Conservation (phyloP, 2,797 vertebrate genomes). For the Ctenochaetus hawaiiensis region DNA sequence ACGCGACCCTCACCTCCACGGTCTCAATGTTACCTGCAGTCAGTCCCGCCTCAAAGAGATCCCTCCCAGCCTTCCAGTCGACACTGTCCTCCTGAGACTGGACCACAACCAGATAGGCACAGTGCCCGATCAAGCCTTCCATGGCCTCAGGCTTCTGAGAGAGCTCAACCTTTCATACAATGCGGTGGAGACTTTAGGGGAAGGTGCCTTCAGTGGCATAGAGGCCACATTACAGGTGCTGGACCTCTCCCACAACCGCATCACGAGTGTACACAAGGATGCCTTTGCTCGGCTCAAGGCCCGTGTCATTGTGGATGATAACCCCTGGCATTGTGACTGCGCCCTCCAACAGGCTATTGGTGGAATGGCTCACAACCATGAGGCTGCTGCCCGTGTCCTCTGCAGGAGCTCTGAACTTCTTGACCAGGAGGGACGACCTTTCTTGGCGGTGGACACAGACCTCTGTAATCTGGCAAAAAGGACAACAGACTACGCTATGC, state of each 20-base stretch:
- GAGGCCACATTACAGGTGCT: slow-evolving; percentile 94
- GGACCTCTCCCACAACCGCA: slow-evolving; percentile 97
- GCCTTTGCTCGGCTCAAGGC: slow-evolving; percentile 95
- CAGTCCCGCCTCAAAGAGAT: slow-evolving; percentile 97
- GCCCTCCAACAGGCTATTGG: slow-evolving; percentile 96
- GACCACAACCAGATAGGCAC: slow-evolving; percentile 98
- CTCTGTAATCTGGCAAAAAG: slow-evolving; percentile 97
- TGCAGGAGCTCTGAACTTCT: slow-evolving; percentile 95
- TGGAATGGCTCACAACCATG: slow-evolving; percentile 96
- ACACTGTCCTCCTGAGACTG: slow-evolving; percentile 93
- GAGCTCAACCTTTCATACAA: slow-evolving; percentile 98
- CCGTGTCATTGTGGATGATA: slow-evolving; percentile 94
- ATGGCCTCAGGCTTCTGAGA: slow-evolving; percentile 92
- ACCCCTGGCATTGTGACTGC: slow-evolving; percentile 99
- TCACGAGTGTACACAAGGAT: slow-evolving; percentile 96
- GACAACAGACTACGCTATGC: slow-evolving; percentile 98
- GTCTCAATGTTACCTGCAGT: slow-evolving; percentile 95
- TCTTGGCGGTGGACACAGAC: slow-evolving; percentile 93
- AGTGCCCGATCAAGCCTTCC: slow-evolving; percentile 96
- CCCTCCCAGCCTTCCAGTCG: slow-evolving; percentile 93
- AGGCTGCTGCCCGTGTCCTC: slow-evolving; percentile 92
- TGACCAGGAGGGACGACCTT: slow-evolving; percentile 92
- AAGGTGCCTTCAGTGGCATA: slow-evolving; percentile 95
- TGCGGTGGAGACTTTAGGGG: slow-evolving; percentile 94
- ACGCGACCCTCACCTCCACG: slow-evolving; percentile 87